phyloP scores from a whole-genome alignment of 2,113 vertebrate species.

The Verasper variegatus region DNA sequence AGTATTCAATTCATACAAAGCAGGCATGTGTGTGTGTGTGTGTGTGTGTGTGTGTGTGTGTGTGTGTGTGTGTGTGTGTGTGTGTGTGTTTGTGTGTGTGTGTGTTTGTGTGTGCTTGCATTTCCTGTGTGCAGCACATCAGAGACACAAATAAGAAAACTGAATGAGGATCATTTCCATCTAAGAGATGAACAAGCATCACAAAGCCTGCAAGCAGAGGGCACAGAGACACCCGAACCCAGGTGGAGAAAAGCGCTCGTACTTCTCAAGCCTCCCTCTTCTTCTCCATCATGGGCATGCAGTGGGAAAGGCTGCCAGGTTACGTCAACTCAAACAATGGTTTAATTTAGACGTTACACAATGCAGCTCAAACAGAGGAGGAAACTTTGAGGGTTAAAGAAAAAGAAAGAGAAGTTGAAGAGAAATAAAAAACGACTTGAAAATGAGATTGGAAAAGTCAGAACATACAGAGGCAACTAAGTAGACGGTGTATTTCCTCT shows the following conservation, averaged over 20 bases:
- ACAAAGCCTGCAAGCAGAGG: conserved; percentile 10
- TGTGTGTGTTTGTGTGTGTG: too few species aligned
- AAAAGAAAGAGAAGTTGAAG: not conserved
- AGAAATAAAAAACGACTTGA: conserved; percentile 1
- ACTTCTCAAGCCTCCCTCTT: conserved; percentile 4
- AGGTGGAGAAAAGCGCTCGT: conserved; percentile 28
- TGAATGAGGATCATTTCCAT: conserved; percentile 52
- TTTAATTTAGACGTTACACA: conserved; percentile 63
- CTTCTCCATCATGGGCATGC: conserved; percentile 2
- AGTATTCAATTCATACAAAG: not conserved
- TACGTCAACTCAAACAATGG: conserved; percentile 51
- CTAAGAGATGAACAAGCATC: conserved; percentile 35
- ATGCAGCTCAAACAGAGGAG: conserved; percentile 39
- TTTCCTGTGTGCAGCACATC: conserved; percentile 24
- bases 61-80: too few species aligned
- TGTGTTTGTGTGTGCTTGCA: not conserved
- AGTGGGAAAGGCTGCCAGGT: conserved; percentile 51
- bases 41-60: not conserved
- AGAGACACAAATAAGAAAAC: conserved; percentile 27
- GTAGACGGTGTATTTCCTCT: conserved; percentile 31
- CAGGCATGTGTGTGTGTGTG: not conserved
- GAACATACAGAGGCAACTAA: conserved; percentile 39
- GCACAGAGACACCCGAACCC: conserved; percentile 20
- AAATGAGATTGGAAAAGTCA: conserved; percentile 42
- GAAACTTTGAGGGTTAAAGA: conserved; percentile 23